Base-by-base conservation (phyloP, 35 echinoderm and acorn worm species). In the Holothuria glaberrima region DNA sequence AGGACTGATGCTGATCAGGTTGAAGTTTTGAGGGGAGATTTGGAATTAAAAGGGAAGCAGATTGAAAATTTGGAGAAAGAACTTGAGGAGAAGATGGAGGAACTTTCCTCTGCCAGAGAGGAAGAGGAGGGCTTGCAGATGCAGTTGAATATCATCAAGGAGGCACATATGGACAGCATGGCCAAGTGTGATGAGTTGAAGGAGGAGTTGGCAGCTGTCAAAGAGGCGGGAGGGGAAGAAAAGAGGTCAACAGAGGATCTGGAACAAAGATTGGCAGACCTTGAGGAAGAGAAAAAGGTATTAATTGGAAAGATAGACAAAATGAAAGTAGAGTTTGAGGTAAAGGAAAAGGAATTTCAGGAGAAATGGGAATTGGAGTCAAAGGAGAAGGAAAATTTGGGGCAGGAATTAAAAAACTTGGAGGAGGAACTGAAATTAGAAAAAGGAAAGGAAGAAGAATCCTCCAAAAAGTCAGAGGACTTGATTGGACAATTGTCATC, bases 81-180 rank as follows among this genome's bases (percentile, higher is more conserved):
- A 21, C 68, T 90, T 14, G 66, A 91, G 46, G 63, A 91, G 48
- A 57, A 81, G 26, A 71, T 22, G 44, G 18, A 50, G 12, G 85
- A 71, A 35, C 50, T 91, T 21, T 20, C 10, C 12, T 25, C 38
- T n/a, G 29, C 91, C 1, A 71, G 71, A 50, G 69, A 65, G 38
- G 80, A 94, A 22, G 68, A 71, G n/a, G 67, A 94, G 59, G 77
- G 50, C 18, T 35, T 92, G 20, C 75, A 69, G 27, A 50, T 67
- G 58, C 89, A 90, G 75, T 30, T 90, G 61, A 83, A 90, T 48
- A 90, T 90, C 25, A 90, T 90, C 33, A 90, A 90, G 20, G 57
- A 90, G 27, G 89, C 89, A 12, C 89, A 90, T 27, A 90, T 90
- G 89, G 75, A 90, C 59, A 81, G 89, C 76, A 90, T 90, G 89